Base-by-base conservation (phyloP, 2,797 vertebrate genomes). In the Aplochiton taeniatus region DNA sequence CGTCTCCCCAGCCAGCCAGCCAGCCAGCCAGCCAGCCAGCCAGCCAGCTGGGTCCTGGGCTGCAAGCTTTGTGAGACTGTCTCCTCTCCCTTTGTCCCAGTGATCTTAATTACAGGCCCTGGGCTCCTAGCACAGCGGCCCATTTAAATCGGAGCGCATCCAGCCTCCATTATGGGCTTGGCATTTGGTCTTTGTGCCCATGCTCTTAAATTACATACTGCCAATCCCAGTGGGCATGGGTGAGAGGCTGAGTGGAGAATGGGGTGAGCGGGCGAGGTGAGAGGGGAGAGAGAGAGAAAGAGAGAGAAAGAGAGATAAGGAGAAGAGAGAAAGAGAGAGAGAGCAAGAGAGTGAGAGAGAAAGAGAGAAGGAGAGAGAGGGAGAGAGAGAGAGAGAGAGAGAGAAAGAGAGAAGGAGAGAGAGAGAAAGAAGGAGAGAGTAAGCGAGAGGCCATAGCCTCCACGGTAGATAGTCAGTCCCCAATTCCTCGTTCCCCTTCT, bases 201-300 rank as follows among this genome's bases (percentile, higher is more conserved):
- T 91, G 88, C 89, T 89, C 88, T 91, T 93, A 93, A 93, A 93
- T 93, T 92, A 93, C 90, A 93, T 91, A 88, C 91, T 93, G 92
- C 90, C 92, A 92, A 90, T 92, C 89, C 80, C 83, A 88, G 88
- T 89, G 89, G 91, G 91, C 90, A 92, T 75, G 44, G 86, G 88
- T 82, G 20, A 50, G 19, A 61, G 18, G 9, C 20, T 31, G 31
- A 11, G 19, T n/a, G 49, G 13, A 51, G 41, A 16, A 51, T 17
- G n/a, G 31, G 31, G 31, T 6, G 31, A 31, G 31, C 43, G 41
- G 41, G 8, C 16, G 50, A 18, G 42, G 8, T 45, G 41, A 42
- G 60, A 14, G 14, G 11, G 11, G 11, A 48, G 47, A 48, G 7
- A 20, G 12, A 20, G 4, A 12, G 53, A 13, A 18, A 19, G 12